These are phyloP conservation scores for Chrysochloris asiatica DNA, from an alignment of 2,113 vertebrate species.

Conservation along the genomic window DNA sequence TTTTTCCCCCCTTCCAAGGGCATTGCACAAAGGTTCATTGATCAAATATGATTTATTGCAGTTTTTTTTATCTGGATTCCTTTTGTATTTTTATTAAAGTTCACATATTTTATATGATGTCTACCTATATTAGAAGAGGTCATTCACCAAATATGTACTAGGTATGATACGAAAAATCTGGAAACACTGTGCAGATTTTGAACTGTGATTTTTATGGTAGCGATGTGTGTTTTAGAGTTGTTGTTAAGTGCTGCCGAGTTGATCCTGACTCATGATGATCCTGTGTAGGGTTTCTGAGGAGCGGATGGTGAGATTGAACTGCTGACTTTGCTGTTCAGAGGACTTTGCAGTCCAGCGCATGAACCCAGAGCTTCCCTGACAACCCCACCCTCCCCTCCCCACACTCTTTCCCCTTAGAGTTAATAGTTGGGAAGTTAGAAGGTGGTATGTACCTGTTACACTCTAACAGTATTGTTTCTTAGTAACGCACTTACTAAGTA, in stretches of 20 bases:
- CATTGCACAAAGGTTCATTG: slow-evolving; percentile 83
- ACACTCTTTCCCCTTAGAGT: too few species aligned
- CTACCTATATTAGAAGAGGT: slow-evolving; percentile 77
- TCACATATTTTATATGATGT: slow-evolving; percentile 80
- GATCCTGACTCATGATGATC: too few species aligned
- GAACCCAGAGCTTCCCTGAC: too few species aligned
- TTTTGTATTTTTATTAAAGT: slow-evolving; percentile 85
- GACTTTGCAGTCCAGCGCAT: too few species aligned
- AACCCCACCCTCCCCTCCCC: too few species aligned
- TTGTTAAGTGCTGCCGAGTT: too few species aligned
- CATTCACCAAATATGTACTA: slow-evolving; percentile 81
- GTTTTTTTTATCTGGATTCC: slow-evolving; percentile 79
- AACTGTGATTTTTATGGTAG: slow-evolving; percentile 75
- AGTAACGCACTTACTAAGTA: background rate
- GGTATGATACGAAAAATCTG: slow-evolving; percentile 77
- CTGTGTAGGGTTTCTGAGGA: too few species aligned
- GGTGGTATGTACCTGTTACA: background rate
- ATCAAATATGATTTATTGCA: slow-evolving; percentile 83
- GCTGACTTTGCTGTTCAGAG: too few species aligned
- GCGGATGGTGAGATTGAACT: too few species aligned
- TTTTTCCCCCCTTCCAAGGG: slow-evolving; percentile 81
- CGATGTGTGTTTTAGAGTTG: slow-evolving; percentile 77
- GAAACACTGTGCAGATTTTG: slow-evolving; percentile 76
- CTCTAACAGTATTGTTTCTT: slow-evolving; percentile 21
- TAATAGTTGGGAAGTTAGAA: slow-evolving; percentile 75